phyloP scores from a whole-genome alignment of 2,888 invertebrate species.

The Sesia bembeciformis region DNA sequence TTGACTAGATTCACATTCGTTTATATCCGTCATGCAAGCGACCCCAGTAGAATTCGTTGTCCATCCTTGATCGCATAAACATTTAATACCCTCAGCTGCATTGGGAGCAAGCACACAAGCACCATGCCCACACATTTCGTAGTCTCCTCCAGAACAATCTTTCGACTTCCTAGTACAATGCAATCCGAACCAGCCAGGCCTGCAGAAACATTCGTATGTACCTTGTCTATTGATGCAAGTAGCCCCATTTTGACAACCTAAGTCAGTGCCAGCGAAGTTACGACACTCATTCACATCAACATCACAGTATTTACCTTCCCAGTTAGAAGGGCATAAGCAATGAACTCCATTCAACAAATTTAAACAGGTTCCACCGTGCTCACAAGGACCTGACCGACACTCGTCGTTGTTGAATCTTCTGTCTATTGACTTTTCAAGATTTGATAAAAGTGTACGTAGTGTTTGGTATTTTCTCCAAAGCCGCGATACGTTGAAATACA shows the following conservation, averaged over 20 bases:
- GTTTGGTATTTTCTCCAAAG: conserved; percentile 36
- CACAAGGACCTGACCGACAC: conserved; percentile 84
- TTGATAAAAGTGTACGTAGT: conserved; percentile 46
- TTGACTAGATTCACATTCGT: conserved; percentile 84
- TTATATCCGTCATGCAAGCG: conserved; percentile 87
- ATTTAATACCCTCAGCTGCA: conserved; percentile 78
- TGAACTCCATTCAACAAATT: conserved; percentile 80
- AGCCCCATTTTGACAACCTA: conserved; percentile 94
- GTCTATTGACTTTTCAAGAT: conserved; percentile 55
- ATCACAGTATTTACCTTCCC: conserved; percentile 82
- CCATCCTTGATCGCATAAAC: conserved; percentile 93
- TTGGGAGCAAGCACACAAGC: conserved; percentile 81
- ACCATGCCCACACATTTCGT: conserved; percentile 92
- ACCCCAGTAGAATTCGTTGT: conserved; percentile 79
- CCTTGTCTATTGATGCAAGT: conserved; percentile 88
- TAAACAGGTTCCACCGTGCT: conserved; percentile 87
- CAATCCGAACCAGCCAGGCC: conserved; percentile 85
- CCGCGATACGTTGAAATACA: conserved; percentile 28
- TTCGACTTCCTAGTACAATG: conserved; percentile 85
- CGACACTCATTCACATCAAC: conserved; percentile 92
- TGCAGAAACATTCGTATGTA: conserved; percentile 87
- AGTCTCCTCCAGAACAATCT: conserved; percentile 81
- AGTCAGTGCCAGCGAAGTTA: conserved; percentile 85
- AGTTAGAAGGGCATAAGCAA: conserved; percentile 83
- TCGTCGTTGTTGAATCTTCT: conserved; percentile 69